Conservation (phyloP, 2,888 invertebrate species). For the Noctua pronuba region DNA sequence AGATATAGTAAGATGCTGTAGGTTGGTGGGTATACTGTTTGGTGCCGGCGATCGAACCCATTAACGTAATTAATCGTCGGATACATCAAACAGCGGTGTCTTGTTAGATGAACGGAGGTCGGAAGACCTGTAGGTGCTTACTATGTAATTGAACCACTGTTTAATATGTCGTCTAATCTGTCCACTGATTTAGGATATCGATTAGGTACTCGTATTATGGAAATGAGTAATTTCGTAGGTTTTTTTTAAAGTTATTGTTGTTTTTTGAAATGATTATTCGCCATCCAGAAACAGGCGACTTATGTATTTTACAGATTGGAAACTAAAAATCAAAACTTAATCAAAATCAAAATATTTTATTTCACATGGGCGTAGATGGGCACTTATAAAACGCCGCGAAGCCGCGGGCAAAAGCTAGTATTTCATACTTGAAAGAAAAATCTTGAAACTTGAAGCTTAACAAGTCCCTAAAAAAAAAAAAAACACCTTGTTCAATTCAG, state of each 20-base stretch:
- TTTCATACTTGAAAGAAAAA: too few species aligned
- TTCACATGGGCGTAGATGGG: too few species aligned
- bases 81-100: conserved; percentile 29
- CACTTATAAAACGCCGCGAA: too few species aligned
- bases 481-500: too few species aligned
- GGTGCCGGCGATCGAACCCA: neutral
- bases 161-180: neutral
- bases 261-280: neutral
- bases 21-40: neutral
- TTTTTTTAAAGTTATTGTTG: neutral
- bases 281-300: neutral
- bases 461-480: too few species aligned
- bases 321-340: neutral
- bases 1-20: neutral
- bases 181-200: neutral
- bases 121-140: neutral
- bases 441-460: too few species aligned
- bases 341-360: too few species aligned
- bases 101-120: conserved; percentile 15
- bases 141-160: conserved; percentile 5
- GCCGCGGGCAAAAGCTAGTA: too few species aligned
- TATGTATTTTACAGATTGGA: neutral
- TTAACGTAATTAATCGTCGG: conserved; percentile 43
- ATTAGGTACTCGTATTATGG: neutral
- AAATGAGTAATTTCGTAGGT: neutral